Evolutionary conservation across 2,888 invertebrate genomes (phyloP).

Genomic region (Morpho deidamia): DNA sequence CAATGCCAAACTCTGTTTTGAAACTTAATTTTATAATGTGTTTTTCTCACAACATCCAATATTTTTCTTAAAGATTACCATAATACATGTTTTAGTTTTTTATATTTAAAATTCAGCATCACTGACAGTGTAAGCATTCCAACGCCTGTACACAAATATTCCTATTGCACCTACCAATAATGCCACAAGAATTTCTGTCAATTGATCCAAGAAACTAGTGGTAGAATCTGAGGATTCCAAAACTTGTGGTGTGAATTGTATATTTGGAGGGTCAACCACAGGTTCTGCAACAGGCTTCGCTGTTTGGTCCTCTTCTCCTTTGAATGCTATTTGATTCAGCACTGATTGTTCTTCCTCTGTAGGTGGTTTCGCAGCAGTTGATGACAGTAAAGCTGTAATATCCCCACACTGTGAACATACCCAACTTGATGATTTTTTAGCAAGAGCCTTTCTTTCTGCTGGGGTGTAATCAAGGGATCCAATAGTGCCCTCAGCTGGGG

Average conservation of each 20-base stretch:
- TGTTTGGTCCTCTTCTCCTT: constrained; percentile 66
- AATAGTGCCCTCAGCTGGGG: constrained; percentile 92
- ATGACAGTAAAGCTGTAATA: constrained; percentile 55
- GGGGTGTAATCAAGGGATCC: constrained; percentile 93
- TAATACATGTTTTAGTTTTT: neutral
- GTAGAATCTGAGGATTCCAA: constrained; percentile 58
- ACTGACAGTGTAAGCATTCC: constrained; percentile 45
- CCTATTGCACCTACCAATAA: constrained; percentile 63
- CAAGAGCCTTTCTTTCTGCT: constrained; percentile 89
- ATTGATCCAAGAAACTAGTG: constrained; percentile 60
- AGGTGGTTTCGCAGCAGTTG: constrained; percentile 66
- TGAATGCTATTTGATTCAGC: constrained; percentile 70
- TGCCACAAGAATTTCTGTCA: constrained; percentile 63
- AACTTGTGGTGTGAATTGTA: constrained; percentile 33
- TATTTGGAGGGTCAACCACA: constrained; percentile 41
- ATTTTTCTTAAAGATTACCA: neutral
- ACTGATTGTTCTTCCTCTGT: constrained; percentile 71
- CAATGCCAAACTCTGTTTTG: too few species aligned
- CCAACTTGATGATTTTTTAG: constrained; percentile 81
- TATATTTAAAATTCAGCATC: constrained; percentile 47
- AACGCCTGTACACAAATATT: constrained; percentile 67
- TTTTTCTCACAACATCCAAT: neutral
- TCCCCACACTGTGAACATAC: constrained; percentile 64
- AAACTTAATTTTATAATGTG: too few species aligned
- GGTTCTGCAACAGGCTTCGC: constrained; percentile 53